A percentile compares a stretch with the other conserved stretches of the same genome.
These are phyloP conservation scores for Pseudotriccus pelzelni DNA, from an alignment of 2,797 vertebrate species.

Conservation along the genomic window DNA sequence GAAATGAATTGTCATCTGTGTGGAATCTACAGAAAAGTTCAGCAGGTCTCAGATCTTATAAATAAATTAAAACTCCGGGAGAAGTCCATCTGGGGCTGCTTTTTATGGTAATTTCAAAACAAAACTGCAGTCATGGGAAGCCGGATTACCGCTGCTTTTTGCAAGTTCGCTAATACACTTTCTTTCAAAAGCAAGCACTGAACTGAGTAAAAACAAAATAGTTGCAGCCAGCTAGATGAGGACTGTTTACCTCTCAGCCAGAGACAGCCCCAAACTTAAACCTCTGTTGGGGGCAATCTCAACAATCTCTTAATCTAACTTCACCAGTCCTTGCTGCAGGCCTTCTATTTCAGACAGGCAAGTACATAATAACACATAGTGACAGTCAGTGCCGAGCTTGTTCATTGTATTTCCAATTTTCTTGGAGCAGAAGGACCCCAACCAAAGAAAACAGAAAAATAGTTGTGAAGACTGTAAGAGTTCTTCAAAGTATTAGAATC, in stretches of 20 bases:
- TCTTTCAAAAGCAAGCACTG: neutral
- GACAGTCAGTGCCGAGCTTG: neutral
- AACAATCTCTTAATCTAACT: neutral
- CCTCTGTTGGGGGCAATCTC: neutral
- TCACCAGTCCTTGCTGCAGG: neutral
- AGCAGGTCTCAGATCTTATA: neutral
- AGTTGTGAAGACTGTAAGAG: neutral
- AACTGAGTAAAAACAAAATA: neutral
- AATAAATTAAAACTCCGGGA: constrained; percentile 4
- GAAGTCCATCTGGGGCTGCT: neutral
- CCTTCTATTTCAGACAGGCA: neutral
- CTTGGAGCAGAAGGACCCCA: neutral
- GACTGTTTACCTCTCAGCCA: neutral
- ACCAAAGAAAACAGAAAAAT: neutral
- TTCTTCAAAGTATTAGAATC: neutral
- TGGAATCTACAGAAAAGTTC: neutral
- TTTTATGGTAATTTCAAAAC: neutral
- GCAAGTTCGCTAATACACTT: neutral
- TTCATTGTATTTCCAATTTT: neutral
- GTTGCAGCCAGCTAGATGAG: neutral
- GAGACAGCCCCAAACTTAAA: neutral
- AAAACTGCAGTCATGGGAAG: neutral
- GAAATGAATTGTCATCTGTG: neutral
- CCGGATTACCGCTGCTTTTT: neutral
- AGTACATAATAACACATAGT: neutral